Base-by-base conservation (phyloP, 2,888 invertebrate species). In the Gibbula magus region DNA sequence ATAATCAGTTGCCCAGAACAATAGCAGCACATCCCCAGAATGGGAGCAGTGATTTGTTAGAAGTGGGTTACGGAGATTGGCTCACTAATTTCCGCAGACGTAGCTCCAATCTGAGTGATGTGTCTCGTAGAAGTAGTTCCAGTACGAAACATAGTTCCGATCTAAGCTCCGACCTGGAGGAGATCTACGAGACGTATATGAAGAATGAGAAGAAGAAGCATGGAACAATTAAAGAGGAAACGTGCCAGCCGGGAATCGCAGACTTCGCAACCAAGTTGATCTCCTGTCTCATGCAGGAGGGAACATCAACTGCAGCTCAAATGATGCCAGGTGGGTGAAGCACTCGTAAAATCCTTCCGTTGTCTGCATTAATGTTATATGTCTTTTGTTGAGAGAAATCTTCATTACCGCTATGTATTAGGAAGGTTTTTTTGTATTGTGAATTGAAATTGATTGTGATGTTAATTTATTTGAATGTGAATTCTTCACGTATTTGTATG, bases 71-170 rank as follows among this genome's bases (percentile, higher is more conserved):
- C 75, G 81, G 85, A 1, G 89, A 90, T 25, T 91, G 89, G 88
- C 85, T 89, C 80, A 81, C 85, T 22, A 84, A 88, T 53, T 87
- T 90, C 73, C 84, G 92, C 54, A 85, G 92, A 53, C 79, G 92
- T 25, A 91, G 91, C 79, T 91, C 91, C 5, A 90, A 91, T 82
- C 80, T 91, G 77, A 91, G 91, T 80, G 91, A 91, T 75, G 73
- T 90, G n/a, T 90, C 90, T 0, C 84, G 90, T 2, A 84, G 53
- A 96, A 97, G 93, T 92, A 89, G 89, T 77, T 87, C 89, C 73
- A 89, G 88, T 61, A 89, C 89, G 0, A 87, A 90, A 32, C 87
- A 90, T 78, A 91, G 91, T 80, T 91, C 91, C 0, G 91, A 91
- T 77, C 87, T 91, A 79, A 90, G 91, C 75, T 90, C 91, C 7